Evolutionary conservation across 2,113 vertebrate species (phyloP).

Genomic region (Myiozetetes cayanensis): DNA sequence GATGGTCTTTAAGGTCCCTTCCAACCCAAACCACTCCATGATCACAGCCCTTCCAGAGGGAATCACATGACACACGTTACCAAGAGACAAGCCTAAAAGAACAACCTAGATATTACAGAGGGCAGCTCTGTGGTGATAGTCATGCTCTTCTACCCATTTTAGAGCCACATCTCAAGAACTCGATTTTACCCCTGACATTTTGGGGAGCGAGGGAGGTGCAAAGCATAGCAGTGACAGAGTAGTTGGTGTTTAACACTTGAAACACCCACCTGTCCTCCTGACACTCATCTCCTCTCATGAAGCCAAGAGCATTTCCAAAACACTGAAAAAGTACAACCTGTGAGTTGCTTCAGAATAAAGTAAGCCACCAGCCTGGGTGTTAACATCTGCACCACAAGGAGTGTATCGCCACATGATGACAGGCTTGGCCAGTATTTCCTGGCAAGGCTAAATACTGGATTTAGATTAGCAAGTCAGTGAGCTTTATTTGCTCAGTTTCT

Average conservation of each 20-base stretch:
- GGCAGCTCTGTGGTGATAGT: background rate
- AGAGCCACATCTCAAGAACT: background rate
- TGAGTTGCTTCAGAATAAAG: background rate
- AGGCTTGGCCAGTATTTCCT: background rate
- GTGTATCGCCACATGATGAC: rapidly evolving
- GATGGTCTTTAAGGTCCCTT: background rate
- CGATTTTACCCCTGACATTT: background rate
- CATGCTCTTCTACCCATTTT: background rate
- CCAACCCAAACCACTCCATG: background rate
- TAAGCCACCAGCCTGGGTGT: background rate
- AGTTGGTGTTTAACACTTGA: background rate
- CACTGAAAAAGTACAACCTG: background rate
- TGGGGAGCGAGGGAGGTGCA: background rate
- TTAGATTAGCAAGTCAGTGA: background rate
- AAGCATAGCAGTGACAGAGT: rapidly evolving
- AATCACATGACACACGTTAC: background rate
- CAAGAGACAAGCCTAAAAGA: background rate
- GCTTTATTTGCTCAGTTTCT: background rate
- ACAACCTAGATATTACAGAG: rapidly evolving
- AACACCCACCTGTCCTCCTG: background rate
- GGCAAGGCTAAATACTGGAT: background rate
- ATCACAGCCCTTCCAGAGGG: background rate
- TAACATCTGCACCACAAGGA: background rate
- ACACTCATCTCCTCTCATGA: background rate
- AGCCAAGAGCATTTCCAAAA: background rate